Conservation (phyloP, 2,888 invertebrate species). For the Nomada ferruginata region DNA sequence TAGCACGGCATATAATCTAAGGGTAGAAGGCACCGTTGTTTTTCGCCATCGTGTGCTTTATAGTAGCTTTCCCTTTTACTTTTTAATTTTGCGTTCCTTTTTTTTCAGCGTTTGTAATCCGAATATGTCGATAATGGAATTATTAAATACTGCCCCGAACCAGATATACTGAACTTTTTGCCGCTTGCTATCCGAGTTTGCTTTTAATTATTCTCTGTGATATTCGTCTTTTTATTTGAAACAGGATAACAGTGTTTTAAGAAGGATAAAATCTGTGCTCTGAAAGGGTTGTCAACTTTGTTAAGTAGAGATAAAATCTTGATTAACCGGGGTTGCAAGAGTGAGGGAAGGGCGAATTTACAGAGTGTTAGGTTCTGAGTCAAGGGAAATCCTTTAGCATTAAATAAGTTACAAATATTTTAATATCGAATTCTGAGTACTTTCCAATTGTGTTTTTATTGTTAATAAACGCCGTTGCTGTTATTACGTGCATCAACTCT, state of each 20-base stretch:
- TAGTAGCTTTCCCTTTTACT: conserved; percentile 48
- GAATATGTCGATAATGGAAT: conserved; percentile 79
- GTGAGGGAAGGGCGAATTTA: too few species aligned
- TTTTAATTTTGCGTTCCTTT: conserved; percentile 49
- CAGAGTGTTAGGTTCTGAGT: too few species aligned
- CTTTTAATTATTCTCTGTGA: conserved; percentile 40
- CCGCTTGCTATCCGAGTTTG: conserved; percentile 37
- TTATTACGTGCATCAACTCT: too few species aligned
- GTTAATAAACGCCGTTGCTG: too few species aligned
- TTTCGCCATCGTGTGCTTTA: conserved; percentile 25
- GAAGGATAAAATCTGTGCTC: neutral
- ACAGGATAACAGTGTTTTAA: conserved; percentile 4
- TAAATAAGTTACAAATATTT: too few species aligned
- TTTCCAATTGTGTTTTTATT: too few species aligned
- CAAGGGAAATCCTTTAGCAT: too few species aligned
- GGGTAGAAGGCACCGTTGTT: conserved; percentile 35
- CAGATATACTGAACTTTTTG: conserved; percentile 58
- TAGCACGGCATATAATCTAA: conserved; percentile 44
- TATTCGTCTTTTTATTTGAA: neutral
- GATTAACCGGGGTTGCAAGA: too few species aligned
- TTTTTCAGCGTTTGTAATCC: conserved; percentile 80
- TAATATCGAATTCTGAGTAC: too few species aligned
- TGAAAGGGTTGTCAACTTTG: neutral
- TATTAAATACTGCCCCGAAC: conserved; percentile 18
- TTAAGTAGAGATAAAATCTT: conserved; percentile 8